Percentiles rank a stretch among this genome's conserved stretches.
Conservation (phyloP, 2,797 vertebrate genomes). For the Anas bahamensis region DNA sequence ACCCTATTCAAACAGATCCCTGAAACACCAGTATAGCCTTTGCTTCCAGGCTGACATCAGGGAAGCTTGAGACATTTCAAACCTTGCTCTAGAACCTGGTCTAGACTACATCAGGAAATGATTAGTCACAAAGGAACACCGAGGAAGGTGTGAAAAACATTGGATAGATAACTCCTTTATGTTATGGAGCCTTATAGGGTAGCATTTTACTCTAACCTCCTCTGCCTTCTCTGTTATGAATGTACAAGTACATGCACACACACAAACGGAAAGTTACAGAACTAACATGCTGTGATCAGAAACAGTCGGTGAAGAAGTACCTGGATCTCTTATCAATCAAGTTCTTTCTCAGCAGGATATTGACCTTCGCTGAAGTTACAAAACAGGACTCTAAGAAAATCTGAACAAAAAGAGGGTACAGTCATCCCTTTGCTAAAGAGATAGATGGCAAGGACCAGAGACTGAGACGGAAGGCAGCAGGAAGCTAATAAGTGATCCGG, state of each 20-base stretch:
- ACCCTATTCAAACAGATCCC: not conserved
- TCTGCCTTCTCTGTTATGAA: not conserved
- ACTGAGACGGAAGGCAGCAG: not conserved
- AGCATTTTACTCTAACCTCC: not conserved
- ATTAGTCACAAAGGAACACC: not conserved
- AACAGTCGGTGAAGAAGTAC: not conserved
- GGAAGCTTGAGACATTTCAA: not conserved
- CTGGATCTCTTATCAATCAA: not conserved
- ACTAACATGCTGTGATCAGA: not conserved
- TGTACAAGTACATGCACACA: not conserved
- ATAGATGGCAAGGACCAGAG: not conserved
- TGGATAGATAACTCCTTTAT: not conserved
- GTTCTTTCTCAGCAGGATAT: not conserved
- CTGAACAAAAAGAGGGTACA: not conserved
- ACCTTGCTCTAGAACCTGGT: not conserved
- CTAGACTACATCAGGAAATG: not conserved
- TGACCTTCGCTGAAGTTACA: not conserved
- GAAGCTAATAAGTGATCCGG: not conserved
- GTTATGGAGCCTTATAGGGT: not conserved
- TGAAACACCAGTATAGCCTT: not conserved
- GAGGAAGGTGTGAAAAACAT: not conserved
- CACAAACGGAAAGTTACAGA: not conserved
- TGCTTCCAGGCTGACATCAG: not conserved
- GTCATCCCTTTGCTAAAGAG: not conserved
- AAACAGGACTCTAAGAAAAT: not conserved